Percentiles rank a stretch among this genome's conserved stretches.
phyloP scores from a whole-genome alignment of 2,113 vertebrate genomes.

The Neogale vison region DNA sequence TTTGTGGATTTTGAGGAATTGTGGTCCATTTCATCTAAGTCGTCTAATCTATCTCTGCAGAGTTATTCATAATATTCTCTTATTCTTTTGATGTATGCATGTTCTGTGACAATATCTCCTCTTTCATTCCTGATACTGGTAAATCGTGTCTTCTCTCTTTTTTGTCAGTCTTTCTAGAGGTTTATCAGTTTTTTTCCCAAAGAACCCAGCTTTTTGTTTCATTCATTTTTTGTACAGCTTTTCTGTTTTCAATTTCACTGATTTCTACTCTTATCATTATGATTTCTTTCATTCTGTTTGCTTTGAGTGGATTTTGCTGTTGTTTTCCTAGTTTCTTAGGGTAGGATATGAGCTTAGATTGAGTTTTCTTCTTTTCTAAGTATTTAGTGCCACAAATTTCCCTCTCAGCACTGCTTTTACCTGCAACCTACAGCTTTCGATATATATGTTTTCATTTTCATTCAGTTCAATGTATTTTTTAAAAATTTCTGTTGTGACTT shows the following conservation, averaged over 20 bases:
- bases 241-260: background rate
- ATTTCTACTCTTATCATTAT: background rate
- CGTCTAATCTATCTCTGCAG: background rate
- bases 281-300: background rate
- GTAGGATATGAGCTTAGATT: background rate
- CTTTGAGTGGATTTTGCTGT: background rate
- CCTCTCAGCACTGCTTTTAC: background rate
- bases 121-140: slow-evolving; percentile 1
- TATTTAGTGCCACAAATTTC: background rate
- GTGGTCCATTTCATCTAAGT: background rate
- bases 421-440: background rate
- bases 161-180: background rate
- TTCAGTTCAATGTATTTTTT: background rate
- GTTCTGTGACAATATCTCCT: background rate
- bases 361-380: background rate
- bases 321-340: background rate
- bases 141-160: background rate
- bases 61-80: background rate
- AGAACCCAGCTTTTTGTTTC: background rate
- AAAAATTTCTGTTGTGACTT: background rate
- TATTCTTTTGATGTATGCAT: background rate
- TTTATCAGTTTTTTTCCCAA: background rate
- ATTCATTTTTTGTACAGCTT: background rate
- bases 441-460: background rate
- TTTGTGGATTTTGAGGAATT: background rate